These are phyloP conservation scores for Scalopus aquaticus DNA, from an alignment of 2,113 vertebrate genomes.

Conservation along the genomic window DNA sequence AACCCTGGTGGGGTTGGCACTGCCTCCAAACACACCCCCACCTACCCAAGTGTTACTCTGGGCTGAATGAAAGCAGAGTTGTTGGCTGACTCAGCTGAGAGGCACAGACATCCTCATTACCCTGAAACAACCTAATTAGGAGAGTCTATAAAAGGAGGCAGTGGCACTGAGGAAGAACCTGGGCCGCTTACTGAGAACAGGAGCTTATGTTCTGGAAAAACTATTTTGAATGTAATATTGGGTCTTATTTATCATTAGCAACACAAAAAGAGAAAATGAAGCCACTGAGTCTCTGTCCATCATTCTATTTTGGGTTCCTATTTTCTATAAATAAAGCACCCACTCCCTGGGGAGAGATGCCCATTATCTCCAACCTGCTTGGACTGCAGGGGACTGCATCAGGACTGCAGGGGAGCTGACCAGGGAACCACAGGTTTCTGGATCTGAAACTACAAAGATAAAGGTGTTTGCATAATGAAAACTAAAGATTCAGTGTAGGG, in stretches of 20 bases:
- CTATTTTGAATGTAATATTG: not conserved
- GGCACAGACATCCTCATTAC: not conserved
- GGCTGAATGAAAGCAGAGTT: not conserved
- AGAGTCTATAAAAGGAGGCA: not conserved
- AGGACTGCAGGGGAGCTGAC: not conserved
- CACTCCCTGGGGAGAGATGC: not conserved
- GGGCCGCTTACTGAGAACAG: not conserved
- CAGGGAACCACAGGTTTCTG: not conserved
- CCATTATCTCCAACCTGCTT: not conserved
- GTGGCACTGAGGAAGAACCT: not conserved
- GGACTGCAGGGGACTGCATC: not conserved
- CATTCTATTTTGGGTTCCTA: not conserved
- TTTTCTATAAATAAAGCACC: not conserved
- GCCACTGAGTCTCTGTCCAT: not conserved
- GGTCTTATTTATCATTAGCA: slow-evolving; percentile 33
- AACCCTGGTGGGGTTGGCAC: too few species aligned
- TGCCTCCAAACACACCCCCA: not conserved
- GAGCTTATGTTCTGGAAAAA: not conserved
- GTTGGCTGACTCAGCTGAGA: not conserved
- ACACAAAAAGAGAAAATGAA: not conserved
- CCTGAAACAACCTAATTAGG: slow-evolving; percentile 28
- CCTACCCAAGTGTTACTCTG: not conserved
- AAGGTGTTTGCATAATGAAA: not conserved
- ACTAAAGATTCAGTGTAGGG: not conserved
- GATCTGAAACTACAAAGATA: not conserved